Percentiles rank a stretch among this genome's conserved stretches.
phyloP scores from a whole-genome alignment of 2,113 vertebrate species.

The Actenoides lindsayi region DNA sequence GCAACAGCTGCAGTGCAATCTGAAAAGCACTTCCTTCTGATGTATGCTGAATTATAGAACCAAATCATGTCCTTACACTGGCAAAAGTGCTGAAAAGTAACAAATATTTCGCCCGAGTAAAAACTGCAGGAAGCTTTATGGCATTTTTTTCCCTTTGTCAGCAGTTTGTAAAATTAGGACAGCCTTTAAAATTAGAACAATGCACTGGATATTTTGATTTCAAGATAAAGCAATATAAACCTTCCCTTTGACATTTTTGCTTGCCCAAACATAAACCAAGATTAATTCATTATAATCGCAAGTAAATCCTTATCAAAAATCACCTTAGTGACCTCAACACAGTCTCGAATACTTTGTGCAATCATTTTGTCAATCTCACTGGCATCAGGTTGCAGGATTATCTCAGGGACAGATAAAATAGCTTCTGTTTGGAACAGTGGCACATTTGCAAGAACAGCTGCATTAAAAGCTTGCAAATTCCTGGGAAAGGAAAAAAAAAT shows the following conservation, averaged over 20 bases:
- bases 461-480: slow-evolving; percentile 86
- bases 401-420: slow-evolving; percentile 82
- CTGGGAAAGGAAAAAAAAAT: slow-evolving; percentile 63
- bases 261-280: neutral
- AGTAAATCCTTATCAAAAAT: slow-evolving; percentile 33
- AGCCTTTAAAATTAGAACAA: neutral
- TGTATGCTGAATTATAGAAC: neutral
- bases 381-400: slow-evolving; percentile 83
- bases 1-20: neutral
- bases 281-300: neutral
- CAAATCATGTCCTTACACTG: neutral
- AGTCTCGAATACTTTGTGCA: slow-evolving; percentile 80
- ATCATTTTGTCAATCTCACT: slow-evolving; percentile 84
- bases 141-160: neutral
- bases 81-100: neutral
- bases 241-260: neutral
- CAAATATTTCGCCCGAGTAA: neutral
- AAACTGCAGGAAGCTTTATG: neutral
- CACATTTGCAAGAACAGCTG: slow-evolving; percentile 71
- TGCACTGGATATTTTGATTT: neutral
- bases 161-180: neutral
- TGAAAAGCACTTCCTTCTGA: neutral
- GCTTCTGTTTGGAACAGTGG: slow-evolving; percentile 87
- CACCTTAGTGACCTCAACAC: slow-evolving; percentile 89
- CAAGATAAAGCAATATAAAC: neutral